Conservation (phyloP, 2,888 invertebrate species). For the Aphrophora alni region DNA sequence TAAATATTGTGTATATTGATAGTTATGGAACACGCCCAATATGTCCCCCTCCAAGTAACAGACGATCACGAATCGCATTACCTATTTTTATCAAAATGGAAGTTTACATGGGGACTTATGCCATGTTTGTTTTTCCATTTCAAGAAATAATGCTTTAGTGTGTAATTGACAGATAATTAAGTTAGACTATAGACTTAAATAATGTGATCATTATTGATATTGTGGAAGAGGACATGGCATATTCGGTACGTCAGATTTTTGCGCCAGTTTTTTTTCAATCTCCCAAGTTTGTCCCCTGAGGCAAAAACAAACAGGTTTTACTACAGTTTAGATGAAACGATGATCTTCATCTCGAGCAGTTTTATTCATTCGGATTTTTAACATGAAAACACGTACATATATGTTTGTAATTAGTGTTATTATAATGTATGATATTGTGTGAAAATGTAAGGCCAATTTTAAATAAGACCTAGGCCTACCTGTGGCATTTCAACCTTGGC, state of each 20-base stretch:
- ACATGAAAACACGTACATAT: not conserved
- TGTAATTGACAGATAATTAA: constrained; percentile 12
- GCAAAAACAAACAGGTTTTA: constrained; percentile 46
- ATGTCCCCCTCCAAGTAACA: constrained; percentile 30
- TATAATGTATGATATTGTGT: not conserved
- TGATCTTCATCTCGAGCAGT: constrained; percentile 28
- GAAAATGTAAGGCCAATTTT: constrained; percentile 4
- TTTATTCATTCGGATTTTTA: constrained; percentile 6
- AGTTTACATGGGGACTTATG: constrained; percentile 20
- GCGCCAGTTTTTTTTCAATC: constrained; percentile 45
- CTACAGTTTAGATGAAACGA: constrained; percentile 36
- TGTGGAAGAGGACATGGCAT: constrained; percentile 44
- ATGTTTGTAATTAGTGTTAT: constrained; percentile 6
- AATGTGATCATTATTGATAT: constrained; percentile 26
- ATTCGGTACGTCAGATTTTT: constrained; percentile 47
- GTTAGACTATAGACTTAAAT: constrained; percentile 25
- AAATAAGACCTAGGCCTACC: constrained; percentile 33
- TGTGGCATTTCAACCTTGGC: constrained; percentile 35
- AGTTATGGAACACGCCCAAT: not conserved
- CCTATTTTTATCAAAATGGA: constrained; percentile 35
- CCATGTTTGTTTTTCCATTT: constrained; percentile 12
- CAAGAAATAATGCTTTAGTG: constrained; percentile 12
- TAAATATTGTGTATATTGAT: not conserved
- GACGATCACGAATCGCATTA: constrained; percentile 31
- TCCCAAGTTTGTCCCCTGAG: constrained; percentile 41